These are phyloP conservation scores for Zhengitettix transpicula DNA, from an alignment of 2,888 invertebrate species.

Conservation along the genomic window DNA sequence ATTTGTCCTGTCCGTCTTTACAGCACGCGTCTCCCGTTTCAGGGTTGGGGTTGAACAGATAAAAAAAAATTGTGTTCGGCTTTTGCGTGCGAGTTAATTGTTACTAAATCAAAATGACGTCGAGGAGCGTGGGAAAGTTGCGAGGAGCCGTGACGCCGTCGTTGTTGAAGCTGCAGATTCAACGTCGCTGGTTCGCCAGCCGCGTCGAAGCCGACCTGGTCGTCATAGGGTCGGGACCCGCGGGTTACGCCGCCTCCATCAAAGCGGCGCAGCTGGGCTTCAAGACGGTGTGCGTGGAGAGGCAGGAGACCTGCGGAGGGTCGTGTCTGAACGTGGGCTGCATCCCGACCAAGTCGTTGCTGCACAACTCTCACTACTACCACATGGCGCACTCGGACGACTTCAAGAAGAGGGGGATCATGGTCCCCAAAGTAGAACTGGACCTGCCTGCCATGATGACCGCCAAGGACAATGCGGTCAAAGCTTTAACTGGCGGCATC, in stretches of 20 bases:
- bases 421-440: neutral
- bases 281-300: conserved; percentile 89
- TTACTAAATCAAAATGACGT: too few species aligned
- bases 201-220: conserved; percentile 31
- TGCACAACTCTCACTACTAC: conserved; percentile 90
- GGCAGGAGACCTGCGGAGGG: conserved; percentile 83
- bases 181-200: too few species aligned
- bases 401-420: neutral
- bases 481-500: neutral
- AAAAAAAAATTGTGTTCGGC: too few species aligned
- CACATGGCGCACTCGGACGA: conserved; percentile 29
- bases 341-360: conserved; percentile 90
- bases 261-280: conserved; percentile 44
- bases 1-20: too few species aligned
- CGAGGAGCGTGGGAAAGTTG: too few species aligned
- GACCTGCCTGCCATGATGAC: neutral
- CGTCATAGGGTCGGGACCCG: conserved; percentile 44
- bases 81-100: too few species aligned
- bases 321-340: conserved; percentile 98
- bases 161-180: too few species aligned
- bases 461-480: neutral
- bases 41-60: too few species aligned
- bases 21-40: too few species aligned
- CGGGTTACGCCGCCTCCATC: conserved; percentile 48
- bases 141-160: too few species aligned